Evolutionary conservation across 2,888 invertebrate species (phyloP), one percentile per base, ranked within the genome.

Genomic region (Notodonta dromedarius): DNA sequence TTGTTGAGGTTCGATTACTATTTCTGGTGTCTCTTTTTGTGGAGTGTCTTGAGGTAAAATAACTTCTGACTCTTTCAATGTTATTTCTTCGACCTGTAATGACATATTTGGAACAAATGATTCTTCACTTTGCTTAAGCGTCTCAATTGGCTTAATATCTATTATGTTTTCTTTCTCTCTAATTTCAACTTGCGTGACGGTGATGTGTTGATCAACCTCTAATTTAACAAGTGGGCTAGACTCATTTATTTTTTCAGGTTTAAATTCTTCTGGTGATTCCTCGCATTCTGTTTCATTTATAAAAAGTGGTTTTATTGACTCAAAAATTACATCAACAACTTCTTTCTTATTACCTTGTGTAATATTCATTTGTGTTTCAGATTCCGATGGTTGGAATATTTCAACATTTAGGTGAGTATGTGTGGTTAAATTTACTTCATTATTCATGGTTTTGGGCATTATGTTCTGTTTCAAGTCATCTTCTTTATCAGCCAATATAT

Each of bases 221-320:
- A 88, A 61, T 58, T 79, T 82, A n/a, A 84, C 50, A 9, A 60
- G 65, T 14, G 84, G 71, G 44, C 67, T 72, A 9, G 64, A 59
- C 54, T 68, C 67, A 69, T 78, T 80, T 5, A 65, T 7, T 60
- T 71, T 77, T 14, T 73, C 67, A 13, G 64, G 8, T 32, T 62
- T 62, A 9, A 87, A 71, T 48, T 85, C 79, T 66, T 82, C 78
- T 40, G 79, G 73, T 48, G 66, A 78, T 77, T 95, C 94, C 73
- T 91, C 92, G 54, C 85, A 78, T 63, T 90, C 87, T 42, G 93
- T 83, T 87, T 95, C 94, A 44, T 87, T 94, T 0, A 95, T 77
- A 60, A 76, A 62, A 54, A 90, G 62, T 16, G 88, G 74, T 70
- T 78, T 83, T 0, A 77, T 66, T 14, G 82, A 62, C 66, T 88